phyloP scores from a whole-genome alignment of 2,797 vertebrate genomes.

The Nothura maculosa region DNA sequence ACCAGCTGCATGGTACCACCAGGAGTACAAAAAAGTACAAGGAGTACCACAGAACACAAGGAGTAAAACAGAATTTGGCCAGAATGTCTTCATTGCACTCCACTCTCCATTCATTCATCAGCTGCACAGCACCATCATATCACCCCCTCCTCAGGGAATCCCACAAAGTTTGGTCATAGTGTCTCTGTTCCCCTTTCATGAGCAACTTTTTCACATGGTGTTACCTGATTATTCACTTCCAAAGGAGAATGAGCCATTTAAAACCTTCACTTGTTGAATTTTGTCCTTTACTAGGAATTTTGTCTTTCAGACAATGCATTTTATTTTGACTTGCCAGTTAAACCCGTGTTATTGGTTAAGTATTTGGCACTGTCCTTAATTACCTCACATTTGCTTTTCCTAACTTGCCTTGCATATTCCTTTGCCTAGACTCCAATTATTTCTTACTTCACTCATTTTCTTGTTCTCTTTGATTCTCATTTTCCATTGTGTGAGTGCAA shows the following conservation, averaged over 20 bases:
- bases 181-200: too few species aligned
- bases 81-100: too few species aligned
- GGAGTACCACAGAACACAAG: too few species aligned
- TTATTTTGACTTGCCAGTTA: not conserved
- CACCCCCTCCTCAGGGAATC: too few species aligned
- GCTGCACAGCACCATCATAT: too few species aligned
- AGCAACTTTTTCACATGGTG: too few species aligned
- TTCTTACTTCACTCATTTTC: not conserved
- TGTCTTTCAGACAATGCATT: not conserved
- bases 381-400: not conserved
- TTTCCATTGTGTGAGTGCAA: not conserved
- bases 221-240: not conserved
- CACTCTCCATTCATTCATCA: too few species aligned
- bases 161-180: too few species aligned
- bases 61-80: too few species aligned
- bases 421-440: not conserved
- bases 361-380: not conserved
- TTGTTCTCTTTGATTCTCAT: not conserved
- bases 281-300: not conserved
- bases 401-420: not conserved
- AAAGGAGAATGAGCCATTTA: not conserved
- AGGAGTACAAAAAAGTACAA: too few species aligned
- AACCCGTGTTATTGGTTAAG: not conserved
- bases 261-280: not conserved
- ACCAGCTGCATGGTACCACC: too few species aligned